Base-by-base conservation (phyloP, 2,888 invertebrate species). In the Mythimna ferrago region DNA sequence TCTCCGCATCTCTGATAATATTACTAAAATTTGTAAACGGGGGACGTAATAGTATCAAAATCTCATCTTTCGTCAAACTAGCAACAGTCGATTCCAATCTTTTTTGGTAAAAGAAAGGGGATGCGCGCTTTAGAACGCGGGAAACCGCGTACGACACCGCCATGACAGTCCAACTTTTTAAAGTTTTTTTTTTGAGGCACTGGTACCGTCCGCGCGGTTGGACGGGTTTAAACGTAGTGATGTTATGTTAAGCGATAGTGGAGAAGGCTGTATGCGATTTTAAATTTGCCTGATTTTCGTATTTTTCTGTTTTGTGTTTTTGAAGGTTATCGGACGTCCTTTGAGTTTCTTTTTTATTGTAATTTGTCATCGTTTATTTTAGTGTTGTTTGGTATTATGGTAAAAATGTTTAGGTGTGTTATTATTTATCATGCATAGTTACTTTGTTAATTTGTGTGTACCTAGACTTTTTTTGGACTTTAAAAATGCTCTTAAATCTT, bases 11-110 rank as follows among this genome's bases (percentile, higher is more conserved):
- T 68, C 94, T 89, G 64, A 96, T 94, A 9, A 94, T 92, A 82
- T 94, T 94, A 80, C 96, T 96, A 96, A 96, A 96, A 84, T 95
- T 96, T 0, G 95, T 93, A 68, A 94, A 95, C 75, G 96, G 96
- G 57, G 96, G 96, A 48, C 95, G 86, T 26, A 96, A 82, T 32
- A 96, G 82, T 73, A 96, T 93, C 57, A 95, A 87, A 71, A 96
- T 95, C 83, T 96, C 96, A 75, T 96, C 96, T 87, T 96, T 95
- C 0, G 95, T 96, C 61, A 96, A 90, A 91, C 93, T 95, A 56
- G 96, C 94, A 82, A 96, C 92, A 0, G 96, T 96, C 78, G 96
- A 94, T 83, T 96, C 96, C 77, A 87, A 86, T 81, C 96, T 93
- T 92, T 92, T 95, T 92, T 94, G 96, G 79, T 88, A 92, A 92